A percentile compares a stretch with the other conserved stretches of the same genome.
phyloP scores from a whole-genome alignment of 2,113 vertebrate genomes.

The Butastur rufipennis region DNA sequence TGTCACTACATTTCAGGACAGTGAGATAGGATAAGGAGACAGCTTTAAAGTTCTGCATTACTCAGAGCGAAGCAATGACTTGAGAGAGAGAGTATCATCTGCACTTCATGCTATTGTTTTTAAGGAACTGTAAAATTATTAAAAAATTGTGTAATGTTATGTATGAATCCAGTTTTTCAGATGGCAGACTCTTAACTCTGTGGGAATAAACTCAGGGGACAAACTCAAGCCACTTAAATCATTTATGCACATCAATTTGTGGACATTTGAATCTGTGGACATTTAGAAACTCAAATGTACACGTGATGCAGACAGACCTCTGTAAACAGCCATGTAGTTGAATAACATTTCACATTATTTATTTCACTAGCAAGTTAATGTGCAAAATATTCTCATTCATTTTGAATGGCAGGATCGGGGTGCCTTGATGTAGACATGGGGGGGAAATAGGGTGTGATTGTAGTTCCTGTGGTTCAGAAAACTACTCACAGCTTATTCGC shows the following conservation, averaged over 20 bases:
- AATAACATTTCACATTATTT: background rate
- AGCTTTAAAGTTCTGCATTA: background rate
- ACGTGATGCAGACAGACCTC: accelerated
- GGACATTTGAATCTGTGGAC: background rate
- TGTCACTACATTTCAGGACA: background rate
- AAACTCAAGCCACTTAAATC: background rate
- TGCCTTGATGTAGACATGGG: background rate
- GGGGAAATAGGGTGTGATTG: background rate
- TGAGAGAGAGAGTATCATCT: background rate
- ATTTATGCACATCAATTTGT: background rate
- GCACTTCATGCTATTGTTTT: background rate
- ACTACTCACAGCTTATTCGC: background rate
- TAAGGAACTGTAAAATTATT: background rate
- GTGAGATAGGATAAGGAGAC: background rate
- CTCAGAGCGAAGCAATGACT: background rate
- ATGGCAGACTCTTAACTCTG: background rate
- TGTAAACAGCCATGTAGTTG: background rate
- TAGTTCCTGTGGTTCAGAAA: background rate
- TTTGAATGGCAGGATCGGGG: background rate
- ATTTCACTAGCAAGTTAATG: background rate
- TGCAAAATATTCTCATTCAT: background rate
- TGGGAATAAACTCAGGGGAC: background rate
- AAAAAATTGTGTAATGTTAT: background rate
- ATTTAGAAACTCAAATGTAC: background rate
- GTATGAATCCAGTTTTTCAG: background rate